Base-by-base conservation (phyloP, 2,797 vertebrate species). In the Cyclopterus lumpus region DNA sequence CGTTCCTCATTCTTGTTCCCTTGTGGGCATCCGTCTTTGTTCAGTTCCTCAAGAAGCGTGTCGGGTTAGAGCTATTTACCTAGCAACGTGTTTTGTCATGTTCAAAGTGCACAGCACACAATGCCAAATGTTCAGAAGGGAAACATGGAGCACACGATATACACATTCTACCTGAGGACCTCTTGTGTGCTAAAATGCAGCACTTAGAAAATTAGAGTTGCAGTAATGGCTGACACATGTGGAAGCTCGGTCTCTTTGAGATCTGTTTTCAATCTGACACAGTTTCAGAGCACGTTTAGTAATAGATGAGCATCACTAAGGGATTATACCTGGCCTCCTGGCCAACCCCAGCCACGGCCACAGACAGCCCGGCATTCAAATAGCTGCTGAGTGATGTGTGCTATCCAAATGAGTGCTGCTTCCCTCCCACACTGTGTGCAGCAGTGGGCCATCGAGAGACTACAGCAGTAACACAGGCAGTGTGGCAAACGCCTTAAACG, bases 161-260 rank as follows among this genome's bases (percentile, higher is more conserved):
- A 60, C 70, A 70, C 46, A 68, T 65, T 75, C 30, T 49, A 73
- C 67, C 40, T 2, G 22, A 79, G 71, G 76, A 80, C 67, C 81
- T 77, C 80, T 67, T 62, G 46, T 82, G 79, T 68, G 69, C 79
- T 80, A 88, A 77, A 84, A 76, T 80, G 77, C 75, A 80, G 77
- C 85, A 73, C 71, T 91, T 88, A 72, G 73, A 75, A 10, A 77
- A 87, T 89, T 84, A 82, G 72, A 84, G 66, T 75, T 85, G 67
- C 86, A 75, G 80, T 90, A 91, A 92, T 91, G 84, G 88, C 86
- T 88, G 84, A 90, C 87, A 91, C 86, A 86, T 91, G 89, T 91
- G 88, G 72, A 83, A 73, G 74, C 82, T 75, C 67, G 68, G 79
- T 26, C 77, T 83, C 67, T 75, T 67, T 61, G 46, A 86, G 86